Evolutionary conservation across 2,888 invertebrate species (phyloP), one percentile per base, ranked within the genome.

Genomic region (Macaria liturata): DNA sequence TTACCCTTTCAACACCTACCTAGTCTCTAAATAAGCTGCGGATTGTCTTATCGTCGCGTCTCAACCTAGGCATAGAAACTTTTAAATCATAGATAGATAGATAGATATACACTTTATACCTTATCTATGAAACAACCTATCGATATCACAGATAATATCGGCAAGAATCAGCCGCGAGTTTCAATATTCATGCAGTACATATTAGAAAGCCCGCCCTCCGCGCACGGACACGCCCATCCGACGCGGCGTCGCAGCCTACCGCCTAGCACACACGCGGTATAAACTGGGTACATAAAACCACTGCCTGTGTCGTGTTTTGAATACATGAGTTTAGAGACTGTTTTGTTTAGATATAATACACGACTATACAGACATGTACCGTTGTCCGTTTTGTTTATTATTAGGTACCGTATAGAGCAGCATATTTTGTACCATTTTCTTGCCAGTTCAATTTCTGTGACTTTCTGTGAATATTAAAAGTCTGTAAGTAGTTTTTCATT

Each of bases 141-240:
- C 20, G 20, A 20, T 20, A 20, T 20, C 34, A 6, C 34, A 6
- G 34, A 37, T 37, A 37, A 7, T 37, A 37, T 42, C 31, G 43
- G 43, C 46, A 51, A 40, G 7, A 54, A 49, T 46, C 34, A 32
- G 46, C 46, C 6, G 32, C 47, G 48, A 61, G 55, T 72, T 75
- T 67, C 66, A 69, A 73, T 74, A 76, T 74, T 65, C 74, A 70
- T 68, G 62, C 61, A 64, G 68, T 69, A 65, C 62, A 69, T 74
- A 73, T 70, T 61, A 65, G 65, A 60, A 71, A 48, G 72, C 84
- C 72, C 83, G 85, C 87, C 83, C 80, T 78, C 80, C 76, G 77
- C 61, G 76, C 76, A 83, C 84, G 61, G 85, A 81, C 88, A 89
- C 90, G 89, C 90, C 89, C 88, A 86, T 80, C 75, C 75, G 75